Evolutionary conservation across 2,888 invertebrate species (phyloP).

Genomic region (Lagria hirta): DNA sequence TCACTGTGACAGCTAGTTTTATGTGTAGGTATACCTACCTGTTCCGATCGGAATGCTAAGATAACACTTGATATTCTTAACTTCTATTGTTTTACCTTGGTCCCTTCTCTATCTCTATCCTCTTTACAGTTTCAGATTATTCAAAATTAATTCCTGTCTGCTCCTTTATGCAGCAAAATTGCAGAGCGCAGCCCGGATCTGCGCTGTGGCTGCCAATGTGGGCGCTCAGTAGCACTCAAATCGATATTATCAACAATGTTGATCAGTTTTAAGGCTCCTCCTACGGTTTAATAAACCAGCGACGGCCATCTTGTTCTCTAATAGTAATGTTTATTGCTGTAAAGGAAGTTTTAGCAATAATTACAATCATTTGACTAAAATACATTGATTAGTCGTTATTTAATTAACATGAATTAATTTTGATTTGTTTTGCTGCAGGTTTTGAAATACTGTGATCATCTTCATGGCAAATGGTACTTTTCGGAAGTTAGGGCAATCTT

Average conservation of each 20-base stretch:
- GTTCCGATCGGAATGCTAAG: constrained; percentile 53
- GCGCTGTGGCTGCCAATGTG: constrained; percentile 26
- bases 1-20: constrained; percentile 53
- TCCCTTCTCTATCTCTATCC: constrained; percentile 6
- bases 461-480: constrained; percentile 99
- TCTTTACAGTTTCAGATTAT: neutral
- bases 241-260: constrained; percentile 39
- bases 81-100: constrained; percentile 50
- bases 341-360: neutral
- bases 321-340: no score
- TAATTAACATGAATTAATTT: neutral
- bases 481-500: constrained; percentile 99
- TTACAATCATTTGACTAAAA: neutral
- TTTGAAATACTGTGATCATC: constrained; percentile 95
- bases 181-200: constrained; percentile 25
- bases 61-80: constrained; percentile 52
- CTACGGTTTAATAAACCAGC: constrained; percentile 19
- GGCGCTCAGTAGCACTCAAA: constrained; percentile 28
- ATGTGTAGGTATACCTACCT: constrained; percentile 52
- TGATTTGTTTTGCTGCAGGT: constrained; percentile 65
- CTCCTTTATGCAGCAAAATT: constrained; percentile 10
- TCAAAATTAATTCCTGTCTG: constrained; percentile 13
- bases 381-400: no score
- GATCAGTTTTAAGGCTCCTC: constrained; percentile 29
- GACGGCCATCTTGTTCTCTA: constrained; percentile 33